Percentiles rank a stretch among this genome's conserved stretches.
phyloP scores from a whole-genome alignment of 2,888 invertebrate genomes.

The Mythimna lalbum region DNA sequence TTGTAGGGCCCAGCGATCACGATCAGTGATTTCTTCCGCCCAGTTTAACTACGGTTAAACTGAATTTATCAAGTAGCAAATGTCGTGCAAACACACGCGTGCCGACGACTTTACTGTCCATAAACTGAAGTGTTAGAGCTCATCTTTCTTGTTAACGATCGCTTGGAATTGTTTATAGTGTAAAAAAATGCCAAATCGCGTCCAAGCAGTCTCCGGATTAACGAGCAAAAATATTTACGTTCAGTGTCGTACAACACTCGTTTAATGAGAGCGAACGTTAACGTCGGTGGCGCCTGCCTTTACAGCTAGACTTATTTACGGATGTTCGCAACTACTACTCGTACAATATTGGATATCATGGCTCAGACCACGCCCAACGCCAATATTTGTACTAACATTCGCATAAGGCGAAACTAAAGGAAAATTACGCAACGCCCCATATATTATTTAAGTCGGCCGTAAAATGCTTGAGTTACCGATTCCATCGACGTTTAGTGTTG shows the following conservation, averaged over 20 bases:
- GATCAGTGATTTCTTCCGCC: conserved; percentile 53
- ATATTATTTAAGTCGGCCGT: conserved; percentile 86
- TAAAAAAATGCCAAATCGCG: conserved; percentile 83
- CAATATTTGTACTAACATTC: conserved; percentile 78
- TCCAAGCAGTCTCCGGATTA: conserved; percentile 78
- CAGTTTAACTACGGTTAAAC: conserved; percentile 68
- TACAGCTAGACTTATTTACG: conserved; percentile 55
- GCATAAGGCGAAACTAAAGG: conserved; percentile 78
- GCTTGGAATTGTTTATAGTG: conserved; percentile 87
- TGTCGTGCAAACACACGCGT: conserved; percentile 80
- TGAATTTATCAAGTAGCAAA: conserved; percentile 76
- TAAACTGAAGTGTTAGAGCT: conserved; percentile 88
- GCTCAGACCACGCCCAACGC: conserved; percentile 63
- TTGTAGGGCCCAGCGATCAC: conserved; percentile 47
- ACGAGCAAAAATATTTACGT: conserved; percentile 85
- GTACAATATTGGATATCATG: conserved; percentile 56
- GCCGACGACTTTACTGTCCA: conserved; percentile 88
- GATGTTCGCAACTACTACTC: conserved; percentile 45
- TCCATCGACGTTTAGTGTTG: conserved; percentile 86
- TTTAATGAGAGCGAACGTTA: conserved; percentile 70
- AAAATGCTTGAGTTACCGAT: conserved; percentile 89
- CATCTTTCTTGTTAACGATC: conserved; percentile 90
- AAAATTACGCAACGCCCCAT: conserved; percentile 87
- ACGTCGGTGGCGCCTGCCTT: conserved; percentile 58
- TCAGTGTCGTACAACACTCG: conserved; percentile 70